Evolutionary conservation across 2,888 invertebrate species (phyloP).

Genomic region (Elegia similella): DNA sequence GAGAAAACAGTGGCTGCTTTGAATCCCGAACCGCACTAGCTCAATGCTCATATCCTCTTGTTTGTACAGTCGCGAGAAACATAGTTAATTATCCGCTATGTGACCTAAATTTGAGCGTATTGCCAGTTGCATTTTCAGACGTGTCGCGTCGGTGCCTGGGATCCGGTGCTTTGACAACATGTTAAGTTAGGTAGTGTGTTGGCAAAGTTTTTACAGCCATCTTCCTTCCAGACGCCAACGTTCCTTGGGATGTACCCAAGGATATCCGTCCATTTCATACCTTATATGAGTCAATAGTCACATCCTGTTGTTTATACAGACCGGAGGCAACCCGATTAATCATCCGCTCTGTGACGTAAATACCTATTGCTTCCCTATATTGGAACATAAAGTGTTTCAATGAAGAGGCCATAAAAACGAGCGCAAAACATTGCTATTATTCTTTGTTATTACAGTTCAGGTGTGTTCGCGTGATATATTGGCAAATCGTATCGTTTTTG

Average conservation of each 20-base stretch:
- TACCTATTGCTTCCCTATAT: conserved; percentile 20
- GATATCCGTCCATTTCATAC: too few species aligned
- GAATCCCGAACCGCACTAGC: too few species aligned
- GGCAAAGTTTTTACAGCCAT: too few species aligned
- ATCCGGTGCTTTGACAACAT: too few species aligned
- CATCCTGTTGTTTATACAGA: background rate
- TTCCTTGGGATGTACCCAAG: too few species aligned
- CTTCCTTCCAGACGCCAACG: too few species aligned
- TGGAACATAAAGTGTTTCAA: conserved; percentile 49
- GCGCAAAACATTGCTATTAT: conserved; percentile 70
- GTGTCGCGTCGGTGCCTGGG: too few species aligned
- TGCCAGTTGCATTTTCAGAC: too few species aligned
- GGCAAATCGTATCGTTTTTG: conserved; percentile 65
- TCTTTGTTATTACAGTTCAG: conserved; percentile 75
- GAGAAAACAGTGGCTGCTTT: background rate
- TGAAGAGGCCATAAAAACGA: conserved; percentile 72
- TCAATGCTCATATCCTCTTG: background rate
- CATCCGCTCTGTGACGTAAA: conserved; percentile 20
- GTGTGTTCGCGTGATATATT: conserved; percentile 71
- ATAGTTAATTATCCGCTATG: conserved; percentile 26
- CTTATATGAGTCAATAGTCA: too few species aligned
- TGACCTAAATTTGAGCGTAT: conserved; percentile 21
- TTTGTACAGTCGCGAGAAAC: background rate
- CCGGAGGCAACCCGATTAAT: conserved; percentile 24
- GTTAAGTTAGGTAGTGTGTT: too few species aligned